Base-by-base conservation (phyloP, 2,888 invertebrate species). In the Elaeidobius kamerunicus region DNA sequence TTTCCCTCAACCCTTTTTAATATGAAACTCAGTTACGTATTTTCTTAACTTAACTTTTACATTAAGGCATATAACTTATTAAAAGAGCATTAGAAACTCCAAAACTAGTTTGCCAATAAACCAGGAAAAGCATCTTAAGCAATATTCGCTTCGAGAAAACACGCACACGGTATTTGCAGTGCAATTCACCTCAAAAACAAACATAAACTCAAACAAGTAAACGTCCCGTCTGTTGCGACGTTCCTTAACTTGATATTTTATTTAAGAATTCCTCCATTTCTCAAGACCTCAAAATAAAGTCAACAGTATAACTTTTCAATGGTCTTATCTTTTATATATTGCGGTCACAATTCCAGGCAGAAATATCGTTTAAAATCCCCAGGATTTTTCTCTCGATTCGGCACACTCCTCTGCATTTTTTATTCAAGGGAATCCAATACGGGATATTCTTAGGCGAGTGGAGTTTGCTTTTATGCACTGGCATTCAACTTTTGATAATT, bases 241-340 rank as follows among this genome's bases (percentile, higher is more conserved):
- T 18, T 18, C 17, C 30, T 3, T 11, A 5, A 39, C 4, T n/a
- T 16, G 38, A 44, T 52, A 23, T 38, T 45, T 52, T 52, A 52
- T 45, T 45, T 40, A 52, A 39, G 32, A 30, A 32, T 18, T 28
- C n/a, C 45, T 11, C 35, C 32, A 12, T 20, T 42, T 7, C 34
- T 20, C n/a, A 5, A 7, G 42, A 14, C 45, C 32, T 15, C 20
- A 46, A 52, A 46, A 52, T 52, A 52, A 52, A 52, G 46, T 52
- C 52, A 41, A 52, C 42, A 35, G 35, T 46, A 41, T 41, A 46
- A 46, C 46, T 46, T 40, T 40, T 35, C 52, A 46, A 52, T 40
- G 52, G 27, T 19, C 46, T 34, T 35, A 52, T 52, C 46, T 52
- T 52, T 46, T 41, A 52, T 52, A 52, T 46, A 52, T 52, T 46